Evolutionary conservation across 1,140 invertebrate species (phyloP).

Genomic region (Drosophila littoralis): DNA sequence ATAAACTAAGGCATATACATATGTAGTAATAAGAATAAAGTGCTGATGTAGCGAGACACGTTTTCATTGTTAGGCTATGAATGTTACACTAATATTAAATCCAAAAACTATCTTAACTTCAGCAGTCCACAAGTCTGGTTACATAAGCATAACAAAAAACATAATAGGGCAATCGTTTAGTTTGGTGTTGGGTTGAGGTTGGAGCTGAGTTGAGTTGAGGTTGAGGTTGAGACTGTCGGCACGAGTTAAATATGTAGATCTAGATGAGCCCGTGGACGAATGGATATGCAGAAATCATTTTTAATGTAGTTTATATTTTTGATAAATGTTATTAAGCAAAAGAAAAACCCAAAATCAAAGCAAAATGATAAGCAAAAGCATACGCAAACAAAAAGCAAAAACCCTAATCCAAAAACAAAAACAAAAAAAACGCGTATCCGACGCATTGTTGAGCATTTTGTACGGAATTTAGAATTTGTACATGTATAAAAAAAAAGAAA

Average conservation of each 20-base stretch:
- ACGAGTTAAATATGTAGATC: conserved; percentile 60
- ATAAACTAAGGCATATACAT: conserved; percentile 38
- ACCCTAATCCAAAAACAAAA: conserved; percentile 9
- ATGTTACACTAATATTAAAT: conserved; percentile 61
- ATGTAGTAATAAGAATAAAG: conserved; percentile 53
- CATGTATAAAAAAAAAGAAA: conserved; percentile 22
- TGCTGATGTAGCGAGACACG: conserved; percentile 54
- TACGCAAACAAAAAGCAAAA: conserved; percentile 37
- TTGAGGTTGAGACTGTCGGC: conserved; percentile 61
- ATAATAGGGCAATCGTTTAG: conserved; percentile 19
- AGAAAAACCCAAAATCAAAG: conserved; percentile 48
- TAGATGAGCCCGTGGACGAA: conserved; percentile 16
- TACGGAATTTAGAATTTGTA: conserved; percentile 78
- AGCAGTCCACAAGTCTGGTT: conserved; percentile 44
- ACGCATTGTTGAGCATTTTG: conserved; percentile 74
- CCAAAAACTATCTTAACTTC: conserved; percentile 54
- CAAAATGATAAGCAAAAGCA: conserved; percentile 42
- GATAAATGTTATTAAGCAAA: conserved; percentile 81
- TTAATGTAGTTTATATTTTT: conserved; percentile 84
- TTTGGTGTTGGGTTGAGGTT: conserved; percentile 24
- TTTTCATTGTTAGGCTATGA: conserved; percentile 79
- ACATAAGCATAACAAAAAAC: conserved; percentile 10
- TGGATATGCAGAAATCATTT: conserved; percentile 43
- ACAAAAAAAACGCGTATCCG: conserved; percentile 32
- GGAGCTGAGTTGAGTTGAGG: conserved; percentile 24